These are phyloP conservation scores for Montipora cactus DNA, from an alignment of 64 coral and sea anemone species.

Conservation along the genomic window DNA sequence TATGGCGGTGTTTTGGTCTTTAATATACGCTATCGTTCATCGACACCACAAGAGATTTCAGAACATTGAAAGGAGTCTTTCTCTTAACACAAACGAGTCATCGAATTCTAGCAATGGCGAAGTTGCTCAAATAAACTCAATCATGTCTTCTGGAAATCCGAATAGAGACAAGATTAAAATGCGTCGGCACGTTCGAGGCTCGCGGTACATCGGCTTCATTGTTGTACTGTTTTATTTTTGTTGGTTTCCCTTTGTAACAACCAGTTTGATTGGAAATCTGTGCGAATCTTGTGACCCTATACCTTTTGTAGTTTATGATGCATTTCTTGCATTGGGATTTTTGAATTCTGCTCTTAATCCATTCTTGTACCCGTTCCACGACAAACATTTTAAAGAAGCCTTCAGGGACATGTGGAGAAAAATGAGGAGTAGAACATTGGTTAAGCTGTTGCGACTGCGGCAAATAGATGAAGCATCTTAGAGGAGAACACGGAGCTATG, in stretches of 20 bases:
- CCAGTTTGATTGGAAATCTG: conserved; percentile 19
- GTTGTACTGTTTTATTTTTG: conserved; percentile 87
- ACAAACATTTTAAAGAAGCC: conserved; percentile 79
- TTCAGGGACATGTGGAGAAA: conserved; percentile 67
- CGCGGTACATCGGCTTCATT: conserved; percentile 90
- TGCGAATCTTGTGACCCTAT: not conserved
- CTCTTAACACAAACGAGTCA: conserved; percentile 70
- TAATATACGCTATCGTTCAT: conserved; percentile 85
- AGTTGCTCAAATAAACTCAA: conserved; percentile 11
- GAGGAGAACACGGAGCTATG: too few relatives aligned
- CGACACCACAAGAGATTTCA: conserved; percentile 79
- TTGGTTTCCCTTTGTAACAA: conserved; percentile 70
- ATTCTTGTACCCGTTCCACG: conserved; percentile 68
- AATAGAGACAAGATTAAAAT: conserved; percentile 70
- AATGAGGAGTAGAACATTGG: not conserved
- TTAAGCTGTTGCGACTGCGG: not conserved
- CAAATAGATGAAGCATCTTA: not conserved
- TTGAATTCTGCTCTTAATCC: conserved; percentile 74
- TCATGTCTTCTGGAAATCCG: conserved; percentile 10
- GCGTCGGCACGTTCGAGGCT: conserved; percentile 72
- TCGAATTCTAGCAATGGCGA: conserved; percentile 72
- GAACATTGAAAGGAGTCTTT: conserved; percentile 85
- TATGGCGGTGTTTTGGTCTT: conserved; percentile 85
- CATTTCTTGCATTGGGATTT: conserved; percentile 21
- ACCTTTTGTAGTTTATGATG: not conserved